phyloP scores from a whole-genome alignment of 2,113 vertebrate genomes.

The Crotalus horridus region DNA sequence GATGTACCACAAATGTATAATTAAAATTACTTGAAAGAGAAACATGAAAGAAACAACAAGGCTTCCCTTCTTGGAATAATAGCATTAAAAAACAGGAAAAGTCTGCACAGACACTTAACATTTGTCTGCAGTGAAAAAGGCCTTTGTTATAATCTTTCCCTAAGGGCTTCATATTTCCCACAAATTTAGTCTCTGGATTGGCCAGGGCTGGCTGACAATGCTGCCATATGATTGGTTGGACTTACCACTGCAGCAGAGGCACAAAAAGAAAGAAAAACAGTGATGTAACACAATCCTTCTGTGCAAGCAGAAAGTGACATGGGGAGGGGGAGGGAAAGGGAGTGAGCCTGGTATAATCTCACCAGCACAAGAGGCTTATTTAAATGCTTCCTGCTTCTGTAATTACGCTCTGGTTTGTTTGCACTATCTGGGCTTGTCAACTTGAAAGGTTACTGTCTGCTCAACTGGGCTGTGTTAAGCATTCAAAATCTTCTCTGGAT shows the following conservation, averaged over 20 bases:
- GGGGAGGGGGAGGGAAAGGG: not conserved
- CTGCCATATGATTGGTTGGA: conserved; percentile 58
- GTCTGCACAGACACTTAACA: conserved; percentile 75
- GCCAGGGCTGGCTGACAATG: conserved; percentile 38
- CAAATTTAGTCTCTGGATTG: conserved; percentile 55
- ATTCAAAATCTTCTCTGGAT: not conserved
- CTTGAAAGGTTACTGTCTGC: conserved; percentile 21
- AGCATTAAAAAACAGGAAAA: conserved; percentile 76
- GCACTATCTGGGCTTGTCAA: conserved; percentile 9
- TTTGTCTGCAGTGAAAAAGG: conserved; percentile 75
- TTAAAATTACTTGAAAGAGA: conserved; percentile 72
- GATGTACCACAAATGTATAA: conserved; percentile 72
- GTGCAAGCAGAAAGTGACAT: not conserved
- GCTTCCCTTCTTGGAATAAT: conserved; percentile 70
- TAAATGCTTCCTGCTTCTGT: conserved; percentile 9
- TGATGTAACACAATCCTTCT: not conserved
- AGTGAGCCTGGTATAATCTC: not conserved
- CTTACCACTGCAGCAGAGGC: conserved; percentile 26
- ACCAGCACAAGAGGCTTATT: conserved; percentile 7
- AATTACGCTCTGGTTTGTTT: conserved; percentile 28
- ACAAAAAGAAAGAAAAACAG: not conserved
- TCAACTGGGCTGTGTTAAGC: not conserved
- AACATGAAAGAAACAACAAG: conserved; percentile 76
- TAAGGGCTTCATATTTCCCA: conserved; percentile 65
- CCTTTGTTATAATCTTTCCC: conserved; percentile 72